Percentiles rank a stretch among this genome's conserved stretches.
Evolutionary conservation across 2,113 vertebrate species (phyloP).

Genomic region (Megalops atlanticus): DNA sequence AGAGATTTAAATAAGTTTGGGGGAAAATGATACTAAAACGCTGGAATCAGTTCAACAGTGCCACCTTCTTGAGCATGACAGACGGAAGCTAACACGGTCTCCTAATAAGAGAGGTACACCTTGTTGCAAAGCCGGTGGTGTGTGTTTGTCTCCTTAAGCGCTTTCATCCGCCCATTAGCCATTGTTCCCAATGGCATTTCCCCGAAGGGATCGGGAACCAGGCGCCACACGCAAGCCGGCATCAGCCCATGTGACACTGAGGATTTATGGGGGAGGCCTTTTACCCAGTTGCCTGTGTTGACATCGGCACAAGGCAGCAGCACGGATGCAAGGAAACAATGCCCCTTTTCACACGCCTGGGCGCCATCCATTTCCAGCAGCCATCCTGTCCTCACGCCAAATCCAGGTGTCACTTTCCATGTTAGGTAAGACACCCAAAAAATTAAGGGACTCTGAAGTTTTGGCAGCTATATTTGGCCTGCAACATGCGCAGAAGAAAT

Average conservation of each 20-base stretch:
- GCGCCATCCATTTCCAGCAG: not conserved
- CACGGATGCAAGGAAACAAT: not conserved
- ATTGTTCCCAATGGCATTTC: not conserved
- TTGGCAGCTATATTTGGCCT: not conserved
- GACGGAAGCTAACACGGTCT: no score
- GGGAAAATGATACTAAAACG: no score
- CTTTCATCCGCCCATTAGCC: not conserved
- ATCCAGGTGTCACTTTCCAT: not conserved
- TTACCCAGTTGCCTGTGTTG: not conserved
- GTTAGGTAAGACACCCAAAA: not conserved
- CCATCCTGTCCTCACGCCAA: not conserved
- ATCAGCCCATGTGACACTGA: not conserved
- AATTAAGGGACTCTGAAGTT: not conserved
- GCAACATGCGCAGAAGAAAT: not conserved
- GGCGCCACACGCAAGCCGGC: not conserved
- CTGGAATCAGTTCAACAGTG: no score
- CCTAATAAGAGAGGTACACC: no score
- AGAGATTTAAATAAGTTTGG: no score
- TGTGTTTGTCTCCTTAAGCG: not conserved
- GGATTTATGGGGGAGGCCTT: slow-evolving; percentile 1
- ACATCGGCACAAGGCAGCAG: not conserved
- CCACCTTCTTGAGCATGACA: no score
- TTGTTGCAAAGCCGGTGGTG: not conserved
- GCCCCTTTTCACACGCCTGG: not conserved
- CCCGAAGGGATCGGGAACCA: not conserved